These are phyloP conservation scores for Zingel zingel DNA, from an alignment of 2,113 vertebrate genomes.

Conservation along the genomic window DNA sequence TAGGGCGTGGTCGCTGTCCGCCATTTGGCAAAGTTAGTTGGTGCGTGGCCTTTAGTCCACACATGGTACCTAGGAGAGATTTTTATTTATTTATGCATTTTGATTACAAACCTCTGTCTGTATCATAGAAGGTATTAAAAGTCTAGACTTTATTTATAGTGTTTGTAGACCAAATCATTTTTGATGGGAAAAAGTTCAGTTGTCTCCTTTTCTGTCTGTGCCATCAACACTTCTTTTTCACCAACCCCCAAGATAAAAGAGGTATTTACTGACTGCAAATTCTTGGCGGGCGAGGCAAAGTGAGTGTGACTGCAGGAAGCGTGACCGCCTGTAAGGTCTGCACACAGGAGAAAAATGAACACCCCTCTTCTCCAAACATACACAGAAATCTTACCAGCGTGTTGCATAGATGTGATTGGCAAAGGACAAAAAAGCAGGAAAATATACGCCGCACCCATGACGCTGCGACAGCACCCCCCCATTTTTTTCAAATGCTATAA, in stretches of 20 bases:
- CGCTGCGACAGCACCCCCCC: too few relatives aligned
- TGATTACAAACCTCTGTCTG: not conserved
- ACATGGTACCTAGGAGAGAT: conserved; percentile 91
- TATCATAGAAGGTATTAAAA: not conserved
- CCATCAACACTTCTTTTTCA: not conserved
- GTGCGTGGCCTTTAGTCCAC: conserved; percentile 98
- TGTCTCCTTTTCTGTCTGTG: conserved; percentile 15
- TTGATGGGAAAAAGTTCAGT: conserved; percentile 1
- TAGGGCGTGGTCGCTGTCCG: conserved; percentile 97
- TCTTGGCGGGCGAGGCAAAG: conserved; percentile 10
- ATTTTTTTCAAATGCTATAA: too few relatives aligned
- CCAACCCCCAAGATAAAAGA: conserved; percentile 18
- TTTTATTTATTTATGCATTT: not conserved
- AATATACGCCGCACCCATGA: too few relatives aligned
- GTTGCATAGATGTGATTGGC: too few relatives aligned
- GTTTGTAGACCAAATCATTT: not conserved
- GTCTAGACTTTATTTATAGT: not conserved
- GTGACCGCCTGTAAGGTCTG: not conserved
- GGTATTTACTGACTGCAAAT: not conserved
- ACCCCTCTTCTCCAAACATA: not conserved
- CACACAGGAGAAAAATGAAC: conserved; percentile 8
- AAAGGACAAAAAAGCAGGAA: too few relatives aligned
- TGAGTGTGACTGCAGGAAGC: conserved; percentile 15
- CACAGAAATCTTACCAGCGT: not conserved
- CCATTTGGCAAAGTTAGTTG: conserved; percentile 99